Conservation (phyloP, 2,888 invertebrate genomes). For the Cephus sareptanus region DNA sequence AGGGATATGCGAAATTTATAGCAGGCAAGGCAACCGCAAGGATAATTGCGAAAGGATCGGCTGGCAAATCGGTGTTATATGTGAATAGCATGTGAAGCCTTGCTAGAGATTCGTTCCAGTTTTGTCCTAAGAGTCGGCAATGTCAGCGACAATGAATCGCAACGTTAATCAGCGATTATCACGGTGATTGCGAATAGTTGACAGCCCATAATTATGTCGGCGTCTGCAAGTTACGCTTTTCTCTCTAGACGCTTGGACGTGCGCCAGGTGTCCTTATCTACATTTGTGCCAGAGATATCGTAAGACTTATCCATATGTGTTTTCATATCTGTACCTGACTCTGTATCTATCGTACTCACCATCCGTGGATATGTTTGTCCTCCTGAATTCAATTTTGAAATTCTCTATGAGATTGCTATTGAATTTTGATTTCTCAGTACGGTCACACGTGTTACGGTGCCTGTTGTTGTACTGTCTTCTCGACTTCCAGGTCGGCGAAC, state of each 20-base stretch:
- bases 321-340: neutral
- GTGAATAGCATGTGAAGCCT: neutral
- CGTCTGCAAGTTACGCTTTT: neutral
- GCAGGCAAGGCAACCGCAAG: neutral
- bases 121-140: neutral
- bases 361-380: slow-evolving; percentile 56
- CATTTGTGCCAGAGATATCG: neutral
- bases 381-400: slow-evolving; percentile 81
- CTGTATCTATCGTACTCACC: slow-evolving; percentile 34
- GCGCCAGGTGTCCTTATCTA: neutral
- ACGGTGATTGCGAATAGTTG: slow-evolving; percentile 40
- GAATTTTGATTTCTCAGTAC: slow-evolving; percentile 81
- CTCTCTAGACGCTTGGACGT: neutral
- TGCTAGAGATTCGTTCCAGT: neutral
- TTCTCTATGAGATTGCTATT: slow-evolving; percentile 87
- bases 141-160: neutral
- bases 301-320: neutral
- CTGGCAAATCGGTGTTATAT: neutral
- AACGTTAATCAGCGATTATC: slow-evolving; percentile 32
- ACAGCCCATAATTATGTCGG: slow-evolving; percentile 41
- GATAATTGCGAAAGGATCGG: neutral
- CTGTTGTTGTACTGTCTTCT: slow-evolving; percentile 52
- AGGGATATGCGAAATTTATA: neutral
- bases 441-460: slow-evolving; percentile 71
- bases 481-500: slow-evolving; percentile 50